These are phyloP conservation scores for Deroptyus accipitrinus DNA, from an alignment of 2,113 vertebrate genomes.

Conservation along the genomic window DNA sequence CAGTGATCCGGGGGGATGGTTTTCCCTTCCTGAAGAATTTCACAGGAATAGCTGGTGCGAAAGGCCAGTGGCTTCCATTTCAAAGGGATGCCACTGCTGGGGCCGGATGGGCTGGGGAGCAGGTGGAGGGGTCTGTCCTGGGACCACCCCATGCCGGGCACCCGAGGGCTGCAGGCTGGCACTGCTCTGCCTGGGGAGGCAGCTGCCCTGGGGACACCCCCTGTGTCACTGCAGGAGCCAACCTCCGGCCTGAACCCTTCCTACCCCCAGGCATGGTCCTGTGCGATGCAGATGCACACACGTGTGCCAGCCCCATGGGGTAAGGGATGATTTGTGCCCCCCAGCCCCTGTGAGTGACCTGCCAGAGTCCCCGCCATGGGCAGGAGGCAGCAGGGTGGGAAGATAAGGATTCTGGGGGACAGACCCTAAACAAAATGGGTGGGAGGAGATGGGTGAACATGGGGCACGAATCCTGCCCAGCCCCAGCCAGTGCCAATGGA, in stretches of 20 bases:
- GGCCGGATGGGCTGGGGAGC: background rate
- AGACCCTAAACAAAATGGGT: background rate
- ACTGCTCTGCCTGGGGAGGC: background rate
- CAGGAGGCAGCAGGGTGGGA: rapidly evolving
- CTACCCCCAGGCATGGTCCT: rapidly evolving
- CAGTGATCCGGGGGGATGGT: background rate
- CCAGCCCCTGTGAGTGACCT: rapidly evolving
- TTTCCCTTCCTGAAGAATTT: slow-evolving; percentile 62
- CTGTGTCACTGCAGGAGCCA: background rate
- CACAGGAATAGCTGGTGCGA: background rate
- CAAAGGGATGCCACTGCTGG: slow-evolving; percentile 15
- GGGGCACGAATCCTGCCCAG: background rate
- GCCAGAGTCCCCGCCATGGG: rapidly evolving
- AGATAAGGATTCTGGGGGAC: background rate
- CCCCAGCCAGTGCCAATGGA: background rate
- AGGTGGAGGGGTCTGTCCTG: background rate
- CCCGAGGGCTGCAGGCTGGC: background rate
- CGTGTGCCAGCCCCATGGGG: rapidly evolving
- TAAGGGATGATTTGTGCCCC: background rate
- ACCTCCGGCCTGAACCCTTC: rapidly evolving
- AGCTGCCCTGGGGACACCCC: background rate
- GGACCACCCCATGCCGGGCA: background rate
- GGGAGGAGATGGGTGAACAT: background rate
- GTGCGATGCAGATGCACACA: rapidly evolving
- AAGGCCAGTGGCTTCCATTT: slow-evolving; percentile 23